Conservation (phyloP, 2,888 invertebrate species). For the Augiades crinisus region DNA sequence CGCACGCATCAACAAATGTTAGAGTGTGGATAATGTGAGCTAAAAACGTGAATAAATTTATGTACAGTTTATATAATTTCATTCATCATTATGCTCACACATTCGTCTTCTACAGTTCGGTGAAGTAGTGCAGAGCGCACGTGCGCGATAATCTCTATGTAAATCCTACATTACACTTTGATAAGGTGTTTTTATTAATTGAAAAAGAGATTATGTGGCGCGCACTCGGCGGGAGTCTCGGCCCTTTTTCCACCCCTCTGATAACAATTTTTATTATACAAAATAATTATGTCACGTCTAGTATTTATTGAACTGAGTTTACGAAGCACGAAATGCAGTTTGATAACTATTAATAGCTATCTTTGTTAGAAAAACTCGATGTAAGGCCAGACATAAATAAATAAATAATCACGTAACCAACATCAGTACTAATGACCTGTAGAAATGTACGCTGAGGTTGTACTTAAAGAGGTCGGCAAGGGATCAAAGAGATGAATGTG, state of each 20-base stretch:
- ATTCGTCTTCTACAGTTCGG: neutral
- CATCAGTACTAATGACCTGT: no score
- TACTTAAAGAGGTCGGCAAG: no score
- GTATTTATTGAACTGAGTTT: neutral
- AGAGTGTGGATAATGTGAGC: no score
- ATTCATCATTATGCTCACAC: no score
- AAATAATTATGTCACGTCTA: conserved; percentile 29
- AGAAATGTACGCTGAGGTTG: no score
- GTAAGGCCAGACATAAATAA: neutral
- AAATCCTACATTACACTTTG: conserved; percentile 69
- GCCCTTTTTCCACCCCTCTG: conserved; percentile 23
- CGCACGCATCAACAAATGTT: no score
- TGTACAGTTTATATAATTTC: no score
- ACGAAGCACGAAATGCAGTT: neutral
- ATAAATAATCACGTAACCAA: no score
- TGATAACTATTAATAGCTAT: neutral
- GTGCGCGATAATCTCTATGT: conserved; percentile 68
- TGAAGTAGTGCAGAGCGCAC: conserved; percentile 41
- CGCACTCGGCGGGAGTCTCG: conserved; percentile 37
- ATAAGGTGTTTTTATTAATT: conserved; percentile 76
- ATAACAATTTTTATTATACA: neutral
- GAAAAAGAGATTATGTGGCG: conserved; percentile 66
- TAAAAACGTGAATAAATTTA: no score
- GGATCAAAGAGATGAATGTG: no score
- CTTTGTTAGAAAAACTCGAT: neutral